A percentile compares a stretch with the other conserved stretches of the same genome.
Conservation (phyloP, 2,797 vertebrate genomes). For the Botia kubotai region DNA sequence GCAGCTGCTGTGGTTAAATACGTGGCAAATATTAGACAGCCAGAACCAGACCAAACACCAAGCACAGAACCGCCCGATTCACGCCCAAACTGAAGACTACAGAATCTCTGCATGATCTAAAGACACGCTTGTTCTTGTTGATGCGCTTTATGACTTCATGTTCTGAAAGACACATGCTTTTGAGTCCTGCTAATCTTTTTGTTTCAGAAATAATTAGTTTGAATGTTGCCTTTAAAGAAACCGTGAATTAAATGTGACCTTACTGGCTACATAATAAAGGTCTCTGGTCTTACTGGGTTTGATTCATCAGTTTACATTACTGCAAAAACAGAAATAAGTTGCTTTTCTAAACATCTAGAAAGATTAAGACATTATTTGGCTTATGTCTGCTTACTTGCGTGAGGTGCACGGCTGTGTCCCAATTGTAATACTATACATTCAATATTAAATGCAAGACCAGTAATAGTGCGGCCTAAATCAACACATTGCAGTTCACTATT, state of each 20-base stretch:
- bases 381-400: too few species aligned
- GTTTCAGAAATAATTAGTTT: background rate
- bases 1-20: constrained; percentile 48
- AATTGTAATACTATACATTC: too few species aligned
- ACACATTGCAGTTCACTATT: too few species aligned
- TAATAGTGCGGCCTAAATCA: too few species aligned
- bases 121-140: background rate
- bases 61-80: background rate
- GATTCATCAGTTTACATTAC: too few species aligned
- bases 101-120: background rate
- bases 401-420: too few species aligned
- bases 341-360: too few species aligned
- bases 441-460: too few species aligned
- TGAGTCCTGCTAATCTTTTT: background rate
- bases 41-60: constrained; percentile 12
- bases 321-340: too few species aligned
- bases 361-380: too few species aligned
- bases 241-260: too few species aligned
- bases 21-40: constrained; percentile 8
- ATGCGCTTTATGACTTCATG: background rate
- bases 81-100: background rate
- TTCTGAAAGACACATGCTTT: background rate
- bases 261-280: background rate
- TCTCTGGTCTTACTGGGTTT: background rate
- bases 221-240: too few species aligned